A percentile compares a stretch with the other conserved stretches of the same genome.
Evolutionary conservation across 30 jellyfish, hydroid and myxozoan species (phyloP).

Genomic region (Hydractinia echinata): DNA sequence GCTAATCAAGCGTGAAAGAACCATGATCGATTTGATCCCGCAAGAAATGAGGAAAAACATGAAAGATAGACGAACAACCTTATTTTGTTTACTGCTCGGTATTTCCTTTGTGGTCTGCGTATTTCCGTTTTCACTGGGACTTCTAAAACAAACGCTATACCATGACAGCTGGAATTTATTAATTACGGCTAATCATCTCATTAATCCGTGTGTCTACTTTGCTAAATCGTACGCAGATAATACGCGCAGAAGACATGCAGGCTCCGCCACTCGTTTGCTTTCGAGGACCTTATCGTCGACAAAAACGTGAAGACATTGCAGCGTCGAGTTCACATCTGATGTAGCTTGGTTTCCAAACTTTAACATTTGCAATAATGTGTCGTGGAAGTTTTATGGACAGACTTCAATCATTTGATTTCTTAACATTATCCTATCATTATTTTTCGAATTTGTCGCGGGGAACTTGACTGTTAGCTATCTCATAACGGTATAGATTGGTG

Average conservation of each 20-base stretch:
- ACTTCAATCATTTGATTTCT: no score
- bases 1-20: slow-evolving; percentile 15
- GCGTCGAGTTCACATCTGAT: no score
- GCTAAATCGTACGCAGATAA: slow-evolving; percentile 3
- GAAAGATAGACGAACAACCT: slow-evolving; percentile 8
- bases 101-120: slow-evolving; percentile 17
- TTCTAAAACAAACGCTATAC: background rate
- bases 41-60: slow-evolving; percentile 1
- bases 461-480: no score
- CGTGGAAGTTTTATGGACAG: no score
- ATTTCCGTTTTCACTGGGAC: slow-evolving; percentile 10
- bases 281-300: slow-evolving; percentile 9
- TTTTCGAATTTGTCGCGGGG: no score
- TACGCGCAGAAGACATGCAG: background rate
- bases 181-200: slow-evolving; percentile 1
- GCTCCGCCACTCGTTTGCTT: background rate
- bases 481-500: no score
- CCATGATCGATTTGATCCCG: background rate
- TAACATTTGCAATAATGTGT: no score
- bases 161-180: slow-evolving; percentile 1
- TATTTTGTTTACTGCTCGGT: slow-evolving; percentile 9
- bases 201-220: slow-evolving; percentile 19
- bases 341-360: no score
- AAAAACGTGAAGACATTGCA: no score
- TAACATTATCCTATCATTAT: no score